Conservation (phyloP, 1,140 invertebrate species). For the Aricia agestis region DNA sequence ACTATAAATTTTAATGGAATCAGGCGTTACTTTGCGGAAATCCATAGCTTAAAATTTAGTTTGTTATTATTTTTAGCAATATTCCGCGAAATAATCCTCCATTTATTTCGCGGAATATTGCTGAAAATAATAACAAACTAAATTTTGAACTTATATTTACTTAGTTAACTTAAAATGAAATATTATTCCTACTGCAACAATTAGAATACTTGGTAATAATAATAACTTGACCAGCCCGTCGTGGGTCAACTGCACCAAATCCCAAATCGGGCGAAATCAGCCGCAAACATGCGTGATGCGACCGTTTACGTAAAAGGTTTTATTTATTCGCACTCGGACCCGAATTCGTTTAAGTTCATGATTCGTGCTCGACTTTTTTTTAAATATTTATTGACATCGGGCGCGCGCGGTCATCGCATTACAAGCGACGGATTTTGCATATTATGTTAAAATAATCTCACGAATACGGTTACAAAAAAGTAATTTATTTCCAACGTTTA, state of each 20-base stretch:
- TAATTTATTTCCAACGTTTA: background rate
- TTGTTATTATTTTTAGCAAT: too few relatives aligned
- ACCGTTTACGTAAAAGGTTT: conserved; percentile 20
- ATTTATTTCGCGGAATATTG: too few relatives aligned
- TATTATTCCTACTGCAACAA: too few relatives aligned
- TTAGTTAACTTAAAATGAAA: too few relatives aligned
- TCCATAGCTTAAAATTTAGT: too few relatives aligned
- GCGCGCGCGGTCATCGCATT: background rate
- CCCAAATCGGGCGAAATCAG: background rate
- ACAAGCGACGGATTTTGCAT: background rate
- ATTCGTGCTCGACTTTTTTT: conserved; percentile 10
- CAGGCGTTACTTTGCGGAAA: too few relatives aligned
- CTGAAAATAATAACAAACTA: too few relatives aligned
- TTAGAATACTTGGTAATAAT: too few relatives aligned
- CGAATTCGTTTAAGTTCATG: conserved; percentile 23
- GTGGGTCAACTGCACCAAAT: background rate
- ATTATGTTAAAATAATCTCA: background rate
- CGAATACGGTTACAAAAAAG: background rate
- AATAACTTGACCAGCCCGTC: too few relatives aligned
- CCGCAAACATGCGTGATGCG: background rate
- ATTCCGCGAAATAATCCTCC: too few relatives aligned
- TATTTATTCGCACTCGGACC: conserved; percentile 20
- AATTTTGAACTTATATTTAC: too few relatives aligned
- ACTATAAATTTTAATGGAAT: too few relatives aligned
- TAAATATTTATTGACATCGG: conserved; percentile 9